A percentile compares a stretch with the other conserved stretches of the same genome.
These are phyloP conservation scores for Aphrocallistes beatrix DNA, from an alignment of 37 sponge, comb jelly and placozoan genomes.

Conservation along the genomic window DNA sequence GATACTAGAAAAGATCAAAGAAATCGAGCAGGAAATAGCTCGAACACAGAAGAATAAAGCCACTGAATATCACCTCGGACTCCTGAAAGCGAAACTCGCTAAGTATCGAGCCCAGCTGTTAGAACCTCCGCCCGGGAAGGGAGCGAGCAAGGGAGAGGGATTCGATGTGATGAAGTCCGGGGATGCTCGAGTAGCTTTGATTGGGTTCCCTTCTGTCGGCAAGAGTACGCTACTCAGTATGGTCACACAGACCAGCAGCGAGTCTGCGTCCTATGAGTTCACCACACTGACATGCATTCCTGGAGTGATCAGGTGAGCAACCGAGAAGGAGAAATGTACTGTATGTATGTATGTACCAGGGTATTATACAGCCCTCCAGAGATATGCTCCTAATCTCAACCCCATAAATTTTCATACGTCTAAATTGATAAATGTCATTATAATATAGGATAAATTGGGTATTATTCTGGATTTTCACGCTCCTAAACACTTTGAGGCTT, in stretches of 20 bases:
- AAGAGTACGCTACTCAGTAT: slow-evolving; percentile 93
- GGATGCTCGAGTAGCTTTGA: slow-evolving; percentile 91
- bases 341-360: too few relatives aligned
- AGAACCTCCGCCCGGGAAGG: slow-evolving; percentile 52
- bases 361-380: too few relatives aligned
- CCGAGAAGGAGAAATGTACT: slow-evolving; percentile 17
- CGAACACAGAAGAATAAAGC: slow-evolving; percentile 99
- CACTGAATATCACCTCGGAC: slow-evolving; percentile 95
- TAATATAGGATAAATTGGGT: too few relatives aligned
- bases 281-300: slow-evolving; percentile 98
- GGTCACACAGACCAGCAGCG: slow-evolving; percentile 93
- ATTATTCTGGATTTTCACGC: too few relatives aligned
- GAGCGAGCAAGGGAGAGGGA: slow-evolving; percentile 84
- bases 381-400: too few relatives aligned
- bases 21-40: slow-evolving; percentile 92
- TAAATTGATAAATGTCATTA: too few relatives aligned
- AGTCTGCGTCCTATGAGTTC: slow-evolving; percentile 88
- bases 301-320: slow-evolving; percentile 63
- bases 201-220: slow-evolving; percentile 99
- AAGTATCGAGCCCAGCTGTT: slow-evolving; percentile 89
- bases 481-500: too few relatives aligned
- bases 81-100: slow-evolving; percentile 96
- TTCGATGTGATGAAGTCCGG: slow-evolving; percentile 99
- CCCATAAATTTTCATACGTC: too few relatives aligned
- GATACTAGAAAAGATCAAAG: slow-evolving; percentile 89